Evolutionary conservation across 2,113 vertebrate species (phyloP).

Genomic region (Tauraco erythrolophus): DNA sequence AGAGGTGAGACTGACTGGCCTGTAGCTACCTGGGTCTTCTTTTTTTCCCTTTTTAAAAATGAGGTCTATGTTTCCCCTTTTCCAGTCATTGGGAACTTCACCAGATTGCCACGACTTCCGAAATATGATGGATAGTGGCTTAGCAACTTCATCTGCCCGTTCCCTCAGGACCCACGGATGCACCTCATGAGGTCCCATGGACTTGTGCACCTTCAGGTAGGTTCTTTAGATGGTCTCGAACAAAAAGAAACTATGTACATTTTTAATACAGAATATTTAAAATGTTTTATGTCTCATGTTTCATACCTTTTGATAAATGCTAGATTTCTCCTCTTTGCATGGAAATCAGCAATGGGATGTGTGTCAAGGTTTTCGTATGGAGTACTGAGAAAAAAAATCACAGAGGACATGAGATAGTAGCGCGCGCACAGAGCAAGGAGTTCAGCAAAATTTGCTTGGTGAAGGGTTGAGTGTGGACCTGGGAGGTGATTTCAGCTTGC

Average conservation of each 20-base stretch:
- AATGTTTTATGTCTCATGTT: background rate
- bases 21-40: no score
- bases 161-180: no score
- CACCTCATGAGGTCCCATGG: no score
- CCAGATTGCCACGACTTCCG: no score
- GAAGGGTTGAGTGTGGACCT: rapidly evolving
- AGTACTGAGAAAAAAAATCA: background rate
- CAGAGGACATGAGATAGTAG: background rate
- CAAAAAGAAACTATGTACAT: background rate
- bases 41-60: no score
- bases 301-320: background rate
- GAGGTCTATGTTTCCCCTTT: no score
- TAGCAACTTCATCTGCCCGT: no score
- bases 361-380: background rate
- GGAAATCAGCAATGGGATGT: background rate
- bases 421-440: background rate
- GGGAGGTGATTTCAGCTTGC: background rate
- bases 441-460: background rate
- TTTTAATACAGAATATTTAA: background rate
- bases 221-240: no score
- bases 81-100: no score
- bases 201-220: no score
- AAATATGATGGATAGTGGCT: no score
- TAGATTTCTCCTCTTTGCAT: background rate
- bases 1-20: no score